Conservation (phyloP, 1,140 invertebrate species). For the Calosoma granatense region DNA sequence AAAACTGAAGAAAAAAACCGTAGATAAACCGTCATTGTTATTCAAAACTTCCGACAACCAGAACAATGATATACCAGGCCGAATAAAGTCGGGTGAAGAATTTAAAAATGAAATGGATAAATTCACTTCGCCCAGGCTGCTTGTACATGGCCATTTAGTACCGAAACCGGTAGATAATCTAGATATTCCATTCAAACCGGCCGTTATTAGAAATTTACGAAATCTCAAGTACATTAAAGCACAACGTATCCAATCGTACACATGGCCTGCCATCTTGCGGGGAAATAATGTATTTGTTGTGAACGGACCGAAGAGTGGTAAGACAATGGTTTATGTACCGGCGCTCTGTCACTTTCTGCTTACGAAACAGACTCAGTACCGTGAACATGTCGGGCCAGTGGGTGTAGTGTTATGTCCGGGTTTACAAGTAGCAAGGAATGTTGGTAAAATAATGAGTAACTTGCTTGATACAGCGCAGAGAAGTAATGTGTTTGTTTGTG, state of each 20-base stretch:
- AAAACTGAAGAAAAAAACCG: neutral
- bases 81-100: neutral
- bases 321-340: slow-evolving; percentile 41
- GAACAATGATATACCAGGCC: neutral
- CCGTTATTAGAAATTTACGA: slow-evolving; percentile 19
- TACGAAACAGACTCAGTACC: slow-evolving; percentile 25
- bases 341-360: slow-evolving; percentile 34
- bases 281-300: slow-evolving; percentile 38
- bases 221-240: slow-evolving; percentile 19
- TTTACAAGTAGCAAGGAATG: slow-evolving; percentile 21
- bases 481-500: slow-evolving; percentile 15
- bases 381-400: slow-evolving; percentile 21
- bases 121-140: neutral
- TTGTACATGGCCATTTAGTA: slow-evolving; percentile 15
- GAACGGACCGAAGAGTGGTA: slow-evolving; percentile 35
- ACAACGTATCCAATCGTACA: slow-evolving; percentile 34
- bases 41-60: neutral
- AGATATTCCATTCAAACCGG: slow-evolving; percentile 18
- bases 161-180: slow-evolving; percentile 16
- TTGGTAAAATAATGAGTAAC: slow-evolving; percentile 19
- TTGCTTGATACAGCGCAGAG: slow-evolving; percentile 16
- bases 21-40: neutral
- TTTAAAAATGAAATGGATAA: neutral
- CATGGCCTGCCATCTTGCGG: slow-evolving; percentile 37
- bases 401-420: slow-evolving; percentile 22